phyloP scores from a whole-genome alignment of 2,797 vertebrate species.

The Alcedo atthis region DNA sequence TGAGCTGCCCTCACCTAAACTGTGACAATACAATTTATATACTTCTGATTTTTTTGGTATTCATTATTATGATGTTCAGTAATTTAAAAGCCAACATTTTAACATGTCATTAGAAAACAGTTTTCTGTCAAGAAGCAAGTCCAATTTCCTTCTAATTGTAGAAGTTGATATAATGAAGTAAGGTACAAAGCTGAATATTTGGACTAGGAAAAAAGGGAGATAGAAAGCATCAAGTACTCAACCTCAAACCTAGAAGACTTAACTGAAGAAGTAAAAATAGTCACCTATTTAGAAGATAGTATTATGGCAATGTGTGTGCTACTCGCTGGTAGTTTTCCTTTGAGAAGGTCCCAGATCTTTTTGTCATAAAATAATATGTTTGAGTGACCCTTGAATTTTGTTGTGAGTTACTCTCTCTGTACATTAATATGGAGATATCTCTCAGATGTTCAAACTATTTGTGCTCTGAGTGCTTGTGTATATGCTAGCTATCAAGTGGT shows the following conservation, averaged over 20 bases:
- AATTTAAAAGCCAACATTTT: not conserved
- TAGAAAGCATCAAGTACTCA: not conserved
- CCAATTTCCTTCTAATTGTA: not conserved
- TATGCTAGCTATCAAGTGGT: not conserved
- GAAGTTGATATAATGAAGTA: not conserved
- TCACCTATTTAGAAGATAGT: not conserved
- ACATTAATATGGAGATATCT: not conserved
- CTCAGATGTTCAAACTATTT: too few relatives aligned
- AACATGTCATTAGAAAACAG: not conserved
- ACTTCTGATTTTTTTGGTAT: not conserved
- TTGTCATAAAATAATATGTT: not conserved
- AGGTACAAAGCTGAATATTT: not conserved
- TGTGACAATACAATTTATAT: not conserved
- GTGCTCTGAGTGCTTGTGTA: not conserved
- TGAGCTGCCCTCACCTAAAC: too few relatives aligned
- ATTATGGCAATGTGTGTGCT: fast-evolving
- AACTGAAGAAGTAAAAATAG: not conserved
- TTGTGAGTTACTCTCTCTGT: not conserved
- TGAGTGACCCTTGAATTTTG: not conserved
- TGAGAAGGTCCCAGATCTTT: not conserved
- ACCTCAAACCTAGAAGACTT: not conserved
- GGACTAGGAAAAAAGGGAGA: not conserved
- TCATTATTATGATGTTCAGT: not conserved
- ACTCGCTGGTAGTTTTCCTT: not conserved
- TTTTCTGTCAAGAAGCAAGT: not conserved